phyloP scores from a whole-genome alignment of 1,140 invertebrate species.

The Campodea augens region DNA sequence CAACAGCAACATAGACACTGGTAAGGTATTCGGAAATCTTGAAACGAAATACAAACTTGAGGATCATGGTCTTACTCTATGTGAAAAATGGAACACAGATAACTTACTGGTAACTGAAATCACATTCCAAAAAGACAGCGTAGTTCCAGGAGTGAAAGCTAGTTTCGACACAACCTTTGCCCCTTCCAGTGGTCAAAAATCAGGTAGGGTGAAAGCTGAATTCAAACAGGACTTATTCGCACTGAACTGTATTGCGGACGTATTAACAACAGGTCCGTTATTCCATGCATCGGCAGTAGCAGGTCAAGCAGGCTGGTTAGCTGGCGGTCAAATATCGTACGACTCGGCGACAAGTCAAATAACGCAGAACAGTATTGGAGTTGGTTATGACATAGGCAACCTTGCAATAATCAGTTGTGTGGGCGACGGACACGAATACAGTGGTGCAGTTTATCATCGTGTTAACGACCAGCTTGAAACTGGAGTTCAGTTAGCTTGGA shows the following conservation, averaged over 20 bases:
- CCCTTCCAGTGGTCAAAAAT: constrained; percentile 71
- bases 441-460: constrained; percentile 82
- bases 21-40: constrained; percentile 74
- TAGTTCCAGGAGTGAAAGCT: constrained; percentile 76
- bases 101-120: constrained; percentile 86
- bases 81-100: constrained; percentile 98
- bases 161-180: constrained; percentile 81
- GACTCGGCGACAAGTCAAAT: constrained; percentile 76
- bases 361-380: constrained; percentile 82
- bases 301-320: constrained; percentile 81
- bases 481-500: constrained; percentile 77
- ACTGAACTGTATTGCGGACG: constrained; percentile 71
- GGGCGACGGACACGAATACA: constrained; percentile 87
- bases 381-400: constrained; percentile 82
- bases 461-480: constrained; percentile 68
- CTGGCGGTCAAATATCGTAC: constrained; percentile 75
- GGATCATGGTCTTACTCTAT: constrained; percentile 79
- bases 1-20: constrained; percentile 71
- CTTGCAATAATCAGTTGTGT: constrained; percentile 84
- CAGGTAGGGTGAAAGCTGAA: constrained; percentile 67
- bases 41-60: constrained; percentile 89
- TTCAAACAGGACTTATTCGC: constrained; percentile 73
- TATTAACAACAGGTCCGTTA: constrained; percentile 67
- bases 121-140: constrained; percentile 73
- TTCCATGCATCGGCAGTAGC: constrained; percentile 64